Base-by-base conservation (phyloP, 2,113 vertebrate genomes). In the Psettodes erumei region DNA sequence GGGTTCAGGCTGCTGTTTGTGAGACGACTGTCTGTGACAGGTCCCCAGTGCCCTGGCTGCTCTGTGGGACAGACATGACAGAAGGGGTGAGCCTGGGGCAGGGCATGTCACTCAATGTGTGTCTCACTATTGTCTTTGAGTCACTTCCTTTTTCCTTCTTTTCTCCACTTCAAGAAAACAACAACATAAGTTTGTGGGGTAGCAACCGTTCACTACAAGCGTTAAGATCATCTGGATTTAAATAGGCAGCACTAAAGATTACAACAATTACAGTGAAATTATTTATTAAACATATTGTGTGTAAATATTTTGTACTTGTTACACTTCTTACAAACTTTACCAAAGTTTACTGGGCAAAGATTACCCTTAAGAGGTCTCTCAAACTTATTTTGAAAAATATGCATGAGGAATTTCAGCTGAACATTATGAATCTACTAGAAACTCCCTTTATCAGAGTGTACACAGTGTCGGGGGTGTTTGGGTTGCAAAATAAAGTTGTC, bases 71-170 rank as follows among this genome's bases (percentile, higher is more conserved):
- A 70, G 53, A 79, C 70, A 42, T 80, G 90, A 89, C 69, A 87
- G 89, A 69, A 45, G 79, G 86, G 88, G 82, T 81, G 75, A 86
- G 56, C 23, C 42, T 18, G 82, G 85, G 83, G 78, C 86, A 58
- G 13, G 19, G 67, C 71, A 75, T 79, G 90, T 87, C 94, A 93
- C 73, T 94, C 94, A 92, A 55, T 28, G 33, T 12, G 3, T 12
- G 58, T 60, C 75, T 77, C 38, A 30, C 70, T 35, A 6, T 72
- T 86, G 72, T 87, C 67, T 74, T 33, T 50, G 21, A 67, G 51
- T 70, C 43, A 15, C 72, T 74, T 66, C 37, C 53, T 38, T 71
- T 54, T 64, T 59, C 37, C 16, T 56, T 71, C 62, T 50, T 64
- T 71, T 53, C 27, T 50, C 53, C 35, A 51, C 61, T 69, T 74